phyloP scores from a whole-genome alignment of 1,140 invertebrate species.

The Drosophila parabipectinata region DNA sequence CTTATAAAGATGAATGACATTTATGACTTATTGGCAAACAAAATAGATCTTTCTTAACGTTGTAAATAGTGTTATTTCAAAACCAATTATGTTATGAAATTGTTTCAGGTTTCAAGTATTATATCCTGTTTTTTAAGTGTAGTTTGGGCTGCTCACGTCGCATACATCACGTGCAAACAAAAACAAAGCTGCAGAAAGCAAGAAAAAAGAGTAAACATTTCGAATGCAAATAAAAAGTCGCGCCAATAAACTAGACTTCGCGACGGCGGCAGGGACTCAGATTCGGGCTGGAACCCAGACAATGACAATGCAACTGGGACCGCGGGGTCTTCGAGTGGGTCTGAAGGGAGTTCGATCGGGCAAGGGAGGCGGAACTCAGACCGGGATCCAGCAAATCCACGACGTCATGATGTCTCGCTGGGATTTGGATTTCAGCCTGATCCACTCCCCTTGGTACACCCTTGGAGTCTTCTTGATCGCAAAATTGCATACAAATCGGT shows the following conservation, averaged over 20 bases:
- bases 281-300: constrained; percentile 31
- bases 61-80: too few relatives aligned
- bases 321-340: neutral
- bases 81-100: neutral
- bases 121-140: constrained; percentile 2
- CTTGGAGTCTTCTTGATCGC: constrained; percentile 43
- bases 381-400: constrained; percentile 50
- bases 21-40: neutral
- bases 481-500: constrained; percentile 83
- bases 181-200: constrained; percentile 23
- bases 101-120: neutral
- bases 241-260: constrained; percentile 83
- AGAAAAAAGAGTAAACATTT: constrained; percentile 52
- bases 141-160: constrained; percentile 29
- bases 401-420: constrained; percentile 83
- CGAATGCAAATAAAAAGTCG: constrained; percentile 83
- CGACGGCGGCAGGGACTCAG: constrained; percentile 56
- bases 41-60: neutral
- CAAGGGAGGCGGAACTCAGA: constrained; percentile 1
- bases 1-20: neutral
- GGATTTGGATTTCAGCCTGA: constrained; percentile 73
- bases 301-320: constrained; percentile 44
- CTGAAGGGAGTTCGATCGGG: constrained; percentile 9
- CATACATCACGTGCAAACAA: constrained; percentile 72
- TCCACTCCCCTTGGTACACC: neutral